Conservation (phyloP, 2,888 invertebrate genomes). For the Phymatocera aterrima region DNA sequence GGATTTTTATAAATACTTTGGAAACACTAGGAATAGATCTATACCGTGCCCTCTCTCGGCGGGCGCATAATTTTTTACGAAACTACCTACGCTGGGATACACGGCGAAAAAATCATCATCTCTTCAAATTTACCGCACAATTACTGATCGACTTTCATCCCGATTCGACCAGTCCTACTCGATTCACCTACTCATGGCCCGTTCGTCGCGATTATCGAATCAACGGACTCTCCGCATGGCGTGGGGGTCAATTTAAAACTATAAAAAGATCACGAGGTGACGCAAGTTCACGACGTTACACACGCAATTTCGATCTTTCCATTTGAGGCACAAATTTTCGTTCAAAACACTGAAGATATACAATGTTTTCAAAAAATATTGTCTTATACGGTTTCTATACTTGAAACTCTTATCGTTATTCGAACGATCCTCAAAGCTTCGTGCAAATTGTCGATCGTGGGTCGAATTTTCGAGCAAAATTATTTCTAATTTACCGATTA, state of each 20-base stretch:
- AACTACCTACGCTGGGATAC: background rate
- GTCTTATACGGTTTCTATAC: too few species aligned
- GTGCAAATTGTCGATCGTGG: too few species aligned
- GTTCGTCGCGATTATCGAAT: constrained; percentile 27
- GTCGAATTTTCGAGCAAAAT: too few species aligned
- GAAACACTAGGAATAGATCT: constrained; percentile 23
- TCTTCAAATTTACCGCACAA: background rate
- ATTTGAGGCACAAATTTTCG: background rate
- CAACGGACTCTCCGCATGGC: constrained; percentile 4
- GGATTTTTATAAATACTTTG: constrained; percentile 16
- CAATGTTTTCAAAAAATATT: too few species aligned
- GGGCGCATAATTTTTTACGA: background rate
- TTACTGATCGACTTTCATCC: background rate
- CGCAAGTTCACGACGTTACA: constrained; percentile 17
- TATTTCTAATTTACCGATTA: too few species aligned
- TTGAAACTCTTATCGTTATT: too few species aligned
- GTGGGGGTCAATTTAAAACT: constrained; percentile 39
- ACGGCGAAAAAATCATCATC: background rate
- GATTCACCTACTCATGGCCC: background rate
- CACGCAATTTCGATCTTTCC: background rate
- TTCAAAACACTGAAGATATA: background rate
- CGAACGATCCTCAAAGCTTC: too few species aligned
- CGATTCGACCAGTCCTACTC: background rate
- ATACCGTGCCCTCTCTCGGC: too few species aligned
- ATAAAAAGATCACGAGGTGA: constrained; percentile 35